phyloP scores from a whole-genome alignment of 2,113 vertebrate species.

The Myotis brandtii region DNA sequence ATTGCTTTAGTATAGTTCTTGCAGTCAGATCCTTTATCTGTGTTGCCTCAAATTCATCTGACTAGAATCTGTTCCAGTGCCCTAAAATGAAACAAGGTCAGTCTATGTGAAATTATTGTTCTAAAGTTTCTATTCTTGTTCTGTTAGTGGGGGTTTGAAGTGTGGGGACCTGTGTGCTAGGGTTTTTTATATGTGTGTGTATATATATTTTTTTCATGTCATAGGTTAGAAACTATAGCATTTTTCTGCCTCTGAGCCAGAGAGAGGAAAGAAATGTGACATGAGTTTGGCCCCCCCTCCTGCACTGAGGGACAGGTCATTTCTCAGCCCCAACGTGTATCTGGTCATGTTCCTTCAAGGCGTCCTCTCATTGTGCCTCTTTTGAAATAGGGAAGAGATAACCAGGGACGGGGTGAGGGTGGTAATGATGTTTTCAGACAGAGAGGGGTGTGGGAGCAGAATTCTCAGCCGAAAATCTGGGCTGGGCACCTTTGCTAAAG shows the following conservation, averaged over 20 bases:
- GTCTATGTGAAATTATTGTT: constrained; percentile 5
- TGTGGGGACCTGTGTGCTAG: neutral
- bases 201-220: neutral
- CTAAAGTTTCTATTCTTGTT: constrained; percentile 38
- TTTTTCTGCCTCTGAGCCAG: constrained; percentile 13
- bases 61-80: neutral
- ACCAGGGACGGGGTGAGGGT: neutral
- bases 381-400: neutral
- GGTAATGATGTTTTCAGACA: neutral
- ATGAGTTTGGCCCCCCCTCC: neutral
- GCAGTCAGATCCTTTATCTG: neutral
- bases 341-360: neutral
- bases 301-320: neutral
- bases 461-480: neutral
- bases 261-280: neutral
- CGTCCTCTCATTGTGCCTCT: neutral
- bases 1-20: neutral
- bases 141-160: neutral
- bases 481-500: neutral
- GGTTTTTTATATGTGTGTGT: neutral
- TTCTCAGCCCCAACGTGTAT: neutral
- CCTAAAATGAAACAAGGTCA: constrained; percentile 59
- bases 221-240: neutral
- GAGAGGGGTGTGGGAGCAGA: neutral
- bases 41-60: neutral